These are phyloP conservation scores for Thecocarcelia acutangulata DNA, from an alignment of 2,888 invertebrate genomes.

Conservation along the genomic window DNA sequence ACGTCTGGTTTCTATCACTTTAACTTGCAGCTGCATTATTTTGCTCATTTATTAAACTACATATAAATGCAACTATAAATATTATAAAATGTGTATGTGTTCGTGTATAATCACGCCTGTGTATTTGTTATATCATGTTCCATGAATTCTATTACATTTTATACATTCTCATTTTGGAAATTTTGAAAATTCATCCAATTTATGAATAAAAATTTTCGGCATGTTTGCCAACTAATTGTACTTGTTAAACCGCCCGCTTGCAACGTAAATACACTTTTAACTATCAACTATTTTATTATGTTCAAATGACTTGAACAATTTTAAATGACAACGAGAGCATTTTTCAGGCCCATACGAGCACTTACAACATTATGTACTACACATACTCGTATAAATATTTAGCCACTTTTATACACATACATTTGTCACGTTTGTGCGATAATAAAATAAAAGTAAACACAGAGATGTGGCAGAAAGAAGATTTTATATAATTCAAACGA, in stretches of 20 bases:
- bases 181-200: conserved; percentile 66
- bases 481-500: too few species aligned
- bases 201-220: conserved; percentile 66
- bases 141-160: conserved; percentile 43
- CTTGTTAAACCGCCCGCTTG: conserved; percentile 69
- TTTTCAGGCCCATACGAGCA: conserved; percentile 15
- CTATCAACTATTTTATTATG: conserved; percentile 62
- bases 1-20: conserved; percentile 54
- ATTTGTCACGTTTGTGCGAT: neutral
- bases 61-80: conserved; percentile 14
- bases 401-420: neutral
- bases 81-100: conserved; percentile 12
- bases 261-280: conserved; percentile 63
- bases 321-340: conserved; percentile 31
- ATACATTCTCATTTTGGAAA: conserved; percentile 44
- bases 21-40: conserved; percentile 45
- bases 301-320: conserved; percentile 62
- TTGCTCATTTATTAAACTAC: conserved; percentile 26
- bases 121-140: conserved; percentile 27
- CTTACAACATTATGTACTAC: too few species aligned
- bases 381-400: neutral
- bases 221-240: conserved; percentile 70
- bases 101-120: neutral
- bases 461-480: conserved; percentile 25
- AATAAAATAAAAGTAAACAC: conserved; percentile 7